phyloP scores from a whole-genome alignment of 2,888 invertebrate genomes.

The Sylvicola cinctus region DNA sequence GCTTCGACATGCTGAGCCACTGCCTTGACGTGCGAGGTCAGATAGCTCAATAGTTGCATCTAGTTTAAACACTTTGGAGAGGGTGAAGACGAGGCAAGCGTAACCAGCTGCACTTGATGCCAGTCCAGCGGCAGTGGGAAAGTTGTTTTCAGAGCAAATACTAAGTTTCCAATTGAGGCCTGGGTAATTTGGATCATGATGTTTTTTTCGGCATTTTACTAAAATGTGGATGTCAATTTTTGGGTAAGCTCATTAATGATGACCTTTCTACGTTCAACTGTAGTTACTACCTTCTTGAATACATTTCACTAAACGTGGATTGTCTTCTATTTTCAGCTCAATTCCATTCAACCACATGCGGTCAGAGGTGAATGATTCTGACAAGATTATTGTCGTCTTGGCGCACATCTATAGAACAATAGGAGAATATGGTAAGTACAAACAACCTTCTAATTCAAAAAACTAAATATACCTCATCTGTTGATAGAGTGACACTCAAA shows the following conservation, averaged over 20 bases:
- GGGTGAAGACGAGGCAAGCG: conserved; percentile 69
- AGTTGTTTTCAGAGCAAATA: conserved; percentile 84
- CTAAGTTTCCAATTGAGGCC: conserved; percentile 50
- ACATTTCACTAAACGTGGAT: conserved; percentile 54
- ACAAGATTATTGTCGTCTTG: conserved; percentile 67
- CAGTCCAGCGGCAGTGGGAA: conserved; percentile 94
- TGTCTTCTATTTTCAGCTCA: conserved; percentile 53
- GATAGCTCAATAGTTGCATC: conserved; percentile 51
- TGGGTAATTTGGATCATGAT: conserved; percentile 13
- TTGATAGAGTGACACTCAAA: conserved; percentile 74
- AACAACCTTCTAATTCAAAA: conserved; percentile 3
- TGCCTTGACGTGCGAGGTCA: conserved; percentile 61
- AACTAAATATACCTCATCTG: conserved; percentile 39
- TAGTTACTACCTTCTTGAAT: conserved; percentile 38
- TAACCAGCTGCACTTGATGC: conserved; percentile 98
- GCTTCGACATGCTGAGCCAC: conserved; percentile 94
- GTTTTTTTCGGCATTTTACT: conserved; percentile 14
- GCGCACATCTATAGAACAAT: conserved; percentile 54
- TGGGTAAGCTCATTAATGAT: too few relatives aligned
- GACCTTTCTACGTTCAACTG: too few relatives aligned
- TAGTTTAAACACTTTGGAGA: conserved; percentile 55
- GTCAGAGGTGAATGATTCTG: conserved; percentile 49
- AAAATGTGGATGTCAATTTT: conserved; percentile 12
- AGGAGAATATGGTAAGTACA: conserved; percentile 4
- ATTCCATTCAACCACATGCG: conserved; percentile 80